Conservation (phyloP, 2,113 vertebrate species). For the Montifringilla adamsi region DNA sequence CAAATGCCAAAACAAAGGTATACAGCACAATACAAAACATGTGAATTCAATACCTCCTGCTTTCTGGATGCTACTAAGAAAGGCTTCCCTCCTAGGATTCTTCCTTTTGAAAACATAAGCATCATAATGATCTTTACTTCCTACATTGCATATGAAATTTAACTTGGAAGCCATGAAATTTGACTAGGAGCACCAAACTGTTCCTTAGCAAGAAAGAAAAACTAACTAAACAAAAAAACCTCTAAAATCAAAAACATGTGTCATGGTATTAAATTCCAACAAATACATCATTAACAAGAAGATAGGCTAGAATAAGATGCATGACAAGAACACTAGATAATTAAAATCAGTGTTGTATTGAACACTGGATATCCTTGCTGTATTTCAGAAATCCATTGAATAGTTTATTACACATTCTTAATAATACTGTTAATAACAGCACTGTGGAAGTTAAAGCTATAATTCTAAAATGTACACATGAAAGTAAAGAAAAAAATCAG, state of each 20-base stretch:
- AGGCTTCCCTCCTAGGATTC: background rate
- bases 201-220: background rate
- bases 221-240: background rate
- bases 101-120: background rate
- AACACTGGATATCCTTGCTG: background rate
- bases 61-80: background rate
- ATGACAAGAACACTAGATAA: background rate
- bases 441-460: background rate
- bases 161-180: background rate
- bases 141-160: background rate
- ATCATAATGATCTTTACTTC: background rate
- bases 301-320: background rate
- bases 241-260: background rate
- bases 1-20: background rate
- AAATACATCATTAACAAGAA: background rate
- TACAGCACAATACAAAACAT: background rate
- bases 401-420: background rate
- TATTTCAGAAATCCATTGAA: background rate
- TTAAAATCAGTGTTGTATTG: background rate
- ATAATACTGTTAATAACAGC: background rate
- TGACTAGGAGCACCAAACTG: background rate
- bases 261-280: background rate
- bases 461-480: background rate
- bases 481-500: background rate
- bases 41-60: background rate